Conservation (phyloP, 1,140 invertebrate species). For the Drosophila nebulosa region DNA sequence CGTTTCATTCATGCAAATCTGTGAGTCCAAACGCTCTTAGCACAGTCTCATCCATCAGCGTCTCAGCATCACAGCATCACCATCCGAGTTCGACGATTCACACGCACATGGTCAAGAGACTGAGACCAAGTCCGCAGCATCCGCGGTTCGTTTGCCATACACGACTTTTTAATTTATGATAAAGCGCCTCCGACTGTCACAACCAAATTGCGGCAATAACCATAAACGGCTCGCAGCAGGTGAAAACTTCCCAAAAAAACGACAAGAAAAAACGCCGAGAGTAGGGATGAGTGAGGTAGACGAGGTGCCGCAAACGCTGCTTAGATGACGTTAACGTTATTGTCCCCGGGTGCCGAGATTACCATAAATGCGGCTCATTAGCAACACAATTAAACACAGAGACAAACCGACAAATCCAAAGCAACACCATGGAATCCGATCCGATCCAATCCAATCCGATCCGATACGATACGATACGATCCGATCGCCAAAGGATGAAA, state of each 20-base stretch:
- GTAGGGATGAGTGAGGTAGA: conserved; percentile 14
- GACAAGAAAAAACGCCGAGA: conserved; percentile 32
- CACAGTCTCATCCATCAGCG: conserved; percentile 64
- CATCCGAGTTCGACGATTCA: neutral
- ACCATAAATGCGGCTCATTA: conserved; percentile 79
- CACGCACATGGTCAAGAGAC: conserved; percentile 12
- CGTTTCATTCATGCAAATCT: conserved; percentile 75
- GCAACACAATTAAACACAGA: conserved; percentile 70
- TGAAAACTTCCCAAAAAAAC: conserved; percentile 73
- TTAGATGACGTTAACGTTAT: conserved; percentile 37
- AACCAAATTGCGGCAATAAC: conserved; percentile 78
- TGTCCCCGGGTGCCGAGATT: conserved; percentile 64
- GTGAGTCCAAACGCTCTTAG: neutral
- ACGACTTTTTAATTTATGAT: conserved; percentile 79
- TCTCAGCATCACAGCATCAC: conserved; percentile 22
- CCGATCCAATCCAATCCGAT: neutral
- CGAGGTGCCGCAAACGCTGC: conserved; percentile 15
- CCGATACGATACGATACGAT: conserved; percentile 2
- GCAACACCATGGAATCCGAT: neutral
- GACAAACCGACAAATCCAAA: neutral
- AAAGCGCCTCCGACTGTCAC: conserved; percentile 79
- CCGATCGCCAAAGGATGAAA: neutral
- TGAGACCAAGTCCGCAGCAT: neutral
- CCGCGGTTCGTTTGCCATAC: conserved; percentile 33
- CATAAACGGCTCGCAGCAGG: conserved; percentile 74